Evolutionary conservation across 2,888 invertebrate genomes (phyloP), one percentile per base, ranked within the genome.

Genomic region (Drosophila flavopinicola): DNA sequence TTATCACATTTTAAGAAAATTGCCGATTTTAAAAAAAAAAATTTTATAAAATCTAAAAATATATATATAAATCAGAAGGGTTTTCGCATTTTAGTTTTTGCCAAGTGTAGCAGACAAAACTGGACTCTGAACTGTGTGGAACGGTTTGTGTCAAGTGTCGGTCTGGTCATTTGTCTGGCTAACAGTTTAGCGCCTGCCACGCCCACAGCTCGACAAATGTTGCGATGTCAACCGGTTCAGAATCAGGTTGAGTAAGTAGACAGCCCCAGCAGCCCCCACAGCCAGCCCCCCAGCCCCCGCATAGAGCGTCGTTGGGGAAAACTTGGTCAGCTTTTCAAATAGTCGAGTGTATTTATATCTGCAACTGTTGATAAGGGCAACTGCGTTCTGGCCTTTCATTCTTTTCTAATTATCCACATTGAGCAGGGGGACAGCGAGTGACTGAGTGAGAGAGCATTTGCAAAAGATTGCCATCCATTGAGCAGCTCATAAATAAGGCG

Each of bases 81-180:
- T 20, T 20, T 20, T 20, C 20, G 20, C 20, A 20, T 20, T 3
- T 4, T 3, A 3, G 2, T 20, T 20, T 20, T 20, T 4, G 20
- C 61, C 15, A 45, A 32, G 51, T 13, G 11, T 15, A 20, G 20
- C 33, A 44, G 32, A 7, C 30, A n/a, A 3, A 27, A 24, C 41
- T 58, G 41, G 37, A 66, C 57, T 30, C 11, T 33, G 11, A 30
- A n/a, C 10, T 39, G 24, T 9, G 27, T 24, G 44, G 5, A 56
- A 29, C 51, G 64, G 29, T 72, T 20, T 48, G 42, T 38, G 54
- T 49, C 63, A 66, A 58, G 49, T 58, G 67, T 63, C 41, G 33
- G 6, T 20, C 58, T 57, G 71, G 49, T 66, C 71, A 74, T 74
- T 74, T 74, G 59, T 74, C 75, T 74, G 71, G 75, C 75, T 75